Evolutionary conservation across 2,888 invertebrate species (phyloP).

Genomic region (Ophion ventricosus): DNA sequence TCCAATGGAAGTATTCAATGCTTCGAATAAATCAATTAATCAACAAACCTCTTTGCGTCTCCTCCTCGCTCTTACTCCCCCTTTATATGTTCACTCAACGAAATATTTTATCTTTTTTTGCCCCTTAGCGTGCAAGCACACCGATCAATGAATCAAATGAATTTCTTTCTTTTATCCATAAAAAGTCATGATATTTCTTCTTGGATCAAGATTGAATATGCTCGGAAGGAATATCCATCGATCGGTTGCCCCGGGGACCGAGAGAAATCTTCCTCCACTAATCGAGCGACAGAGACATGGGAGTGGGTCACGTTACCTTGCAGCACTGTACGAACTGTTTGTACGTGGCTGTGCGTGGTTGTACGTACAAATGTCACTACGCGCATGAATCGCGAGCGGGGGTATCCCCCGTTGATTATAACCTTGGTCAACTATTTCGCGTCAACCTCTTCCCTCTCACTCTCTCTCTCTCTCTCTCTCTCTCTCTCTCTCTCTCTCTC

Average conservation of each 20-base stretch:
- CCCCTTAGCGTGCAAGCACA: not conserved
- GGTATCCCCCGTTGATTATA: constrained; percentile 17
- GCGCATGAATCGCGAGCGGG: not conserved
- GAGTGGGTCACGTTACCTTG: not conserved
- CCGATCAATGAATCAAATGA: not conserved
- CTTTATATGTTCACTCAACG: not conserved
- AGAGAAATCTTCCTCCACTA: constrained; percentile 11
- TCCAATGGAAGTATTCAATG: not conserved
- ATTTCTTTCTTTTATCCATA: not conserved
- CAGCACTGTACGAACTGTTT: not conserved
- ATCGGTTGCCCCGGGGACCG: constrained; percentile 1
- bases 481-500: not conserved
- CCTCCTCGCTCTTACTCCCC: not conserved
- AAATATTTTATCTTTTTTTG: not conserved
- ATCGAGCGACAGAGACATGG: constrained; percentile 7
- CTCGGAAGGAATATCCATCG: not conserved
- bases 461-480: not conserved
- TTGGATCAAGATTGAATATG: not conserved
- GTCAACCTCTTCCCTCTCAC: not conserved
- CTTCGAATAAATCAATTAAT: not conserved
- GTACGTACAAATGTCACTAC: not conserved
- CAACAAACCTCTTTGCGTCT: not conserved
- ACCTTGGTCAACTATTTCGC: constrained; percentile 37
- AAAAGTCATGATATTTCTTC: not conserved
- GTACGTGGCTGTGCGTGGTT: constrained; percentile 3